Conservation (phyloP, 2,113 vertebrate species). For the Cathartes aura region DNA sequence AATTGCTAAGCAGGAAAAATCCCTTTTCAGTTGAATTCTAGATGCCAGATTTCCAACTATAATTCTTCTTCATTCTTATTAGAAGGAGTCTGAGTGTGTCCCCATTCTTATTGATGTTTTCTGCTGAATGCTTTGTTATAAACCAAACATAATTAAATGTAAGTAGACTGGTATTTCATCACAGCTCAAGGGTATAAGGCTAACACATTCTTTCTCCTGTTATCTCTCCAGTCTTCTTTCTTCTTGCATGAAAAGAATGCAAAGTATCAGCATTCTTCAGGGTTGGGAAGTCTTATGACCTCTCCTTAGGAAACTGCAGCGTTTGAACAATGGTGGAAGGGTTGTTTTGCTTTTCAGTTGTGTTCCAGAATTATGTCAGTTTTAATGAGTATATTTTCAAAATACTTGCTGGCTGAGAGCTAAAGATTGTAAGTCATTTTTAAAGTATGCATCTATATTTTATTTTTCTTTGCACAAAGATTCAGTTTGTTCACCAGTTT, state of each 20-base stretch:
- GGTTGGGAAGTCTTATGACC: slow-evolving; percentile 34
- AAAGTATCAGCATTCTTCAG: slow-evolving; percentile 23
- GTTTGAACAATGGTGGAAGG: neutral
- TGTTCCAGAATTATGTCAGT: neutral
- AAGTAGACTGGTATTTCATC: slow-evolving; percentile 58
- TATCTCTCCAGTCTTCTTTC: slow-evolving; percentile 22
- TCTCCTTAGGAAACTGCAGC: neutral
- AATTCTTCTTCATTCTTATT: slow-evolving; percentile 46
- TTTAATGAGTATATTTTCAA: slow-evolving; percentile 23
- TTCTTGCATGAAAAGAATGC: slow-evolving; percentile 51
- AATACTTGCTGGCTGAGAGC: neutral
- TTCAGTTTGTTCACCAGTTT: neutral
- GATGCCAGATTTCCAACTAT: slow-evolving; percentile 22
- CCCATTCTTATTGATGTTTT: slow-evolving; percentile 55
- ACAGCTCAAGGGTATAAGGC: slow-evolving; percentile 53
- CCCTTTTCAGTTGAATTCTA: slow-evolving; percentile 10
- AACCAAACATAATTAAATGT: slow-evolving; percentile 63
- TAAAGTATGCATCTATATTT: neutral
- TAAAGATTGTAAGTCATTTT: neutral
- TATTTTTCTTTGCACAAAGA: neutral
- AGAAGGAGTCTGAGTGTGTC: slow-evolving; percentile 37
- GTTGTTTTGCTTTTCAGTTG: neutral
- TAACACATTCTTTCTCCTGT: slow-evolving; percentile 43
- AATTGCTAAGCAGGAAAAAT: slow-evolving; percentile 26
- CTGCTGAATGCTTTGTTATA: slow-evolving; percentile 50